Conservation (phyloP, 2,113 vertebrate genomes). For the Sialia sialis region DNA sequence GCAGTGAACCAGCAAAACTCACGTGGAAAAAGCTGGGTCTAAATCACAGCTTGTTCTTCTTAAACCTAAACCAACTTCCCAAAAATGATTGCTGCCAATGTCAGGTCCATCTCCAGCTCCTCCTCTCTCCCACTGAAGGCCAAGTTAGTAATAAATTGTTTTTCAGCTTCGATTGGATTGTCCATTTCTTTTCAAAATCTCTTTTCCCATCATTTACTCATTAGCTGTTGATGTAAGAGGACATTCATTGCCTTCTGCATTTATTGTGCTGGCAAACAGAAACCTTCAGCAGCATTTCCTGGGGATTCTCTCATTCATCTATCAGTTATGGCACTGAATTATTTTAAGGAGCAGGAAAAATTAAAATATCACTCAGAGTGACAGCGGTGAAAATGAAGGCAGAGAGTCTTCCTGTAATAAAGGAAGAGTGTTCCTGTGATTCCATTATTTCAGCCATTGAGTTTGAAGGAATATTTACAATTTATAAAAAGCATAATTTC, state of each 20-base stretch:
- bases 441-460: not conserved
- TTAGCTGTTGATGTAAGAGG: constrained; percentile 69
- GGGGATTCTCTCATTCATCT: constrained; percentile 72
- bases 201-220: constrained; percentile 79
- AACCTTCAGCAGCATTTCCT: constrained; percentile 69
- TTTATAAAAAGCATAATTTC: not conserved
- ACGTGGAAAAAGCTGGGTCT: not conserved
- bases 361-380: constrained; percentile 78
- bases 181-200: constrained; percentile 73
- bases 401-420: not conserved
- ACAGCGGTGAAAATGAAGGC: constrained; percentile 67
- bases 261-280: constrained; percentile 69
- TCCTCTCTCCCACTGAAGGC: constrained; percentile 11
- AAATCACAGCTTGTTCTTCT: not conserved
- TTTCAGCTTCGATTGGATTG: constrained; percentile 63
- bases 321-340: constrained; percentile 47
- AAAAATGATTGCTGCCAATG: not conserved
- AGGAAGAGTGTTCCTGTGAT: not conserved
- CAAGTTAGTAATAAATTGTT: constrained; percentile 74
- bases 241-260: constrained; percentile 75
- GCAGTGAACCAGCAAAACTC: not conserved
- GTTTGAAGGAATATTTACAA: constrained; percentile 8
- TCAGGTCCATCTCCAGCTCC: not conserved
- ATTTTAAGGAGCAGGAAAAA: constrained; percentile 74
- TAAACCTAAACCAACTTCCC: not conserved